phyloP scores from a whole-genome alignment of 2,888 invertebrate species.

The Protonemura montana region DNA sequence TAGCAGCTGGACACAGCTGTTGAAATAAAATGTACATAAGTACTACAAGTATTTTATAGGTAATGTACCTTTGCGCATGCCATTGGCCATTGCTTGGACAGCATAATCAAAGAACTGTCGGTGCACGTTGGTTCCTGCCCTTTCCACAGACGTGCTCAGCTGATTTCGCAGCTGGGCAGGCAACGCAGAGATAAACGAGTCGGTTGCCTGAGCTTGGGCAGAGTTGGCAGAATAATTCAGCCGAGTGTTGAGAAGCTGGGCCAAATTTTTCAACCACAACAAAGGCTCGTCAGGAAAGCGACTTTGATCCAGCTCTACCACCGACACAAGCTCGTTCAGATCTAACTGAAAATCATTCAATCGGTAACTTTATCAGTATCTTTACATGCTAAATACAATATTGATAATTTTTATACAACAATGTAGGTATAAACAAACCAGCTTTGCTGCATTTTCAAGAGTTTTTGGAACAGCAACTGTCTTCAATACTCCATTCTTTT shows the following conservation, averaged over 20 bases:
- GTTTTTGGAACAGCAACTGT: slow-evolving; percentile 71
- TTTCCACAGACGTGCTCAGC: slow-evolving; percentile 64
- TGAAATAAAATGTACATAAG: too few species aligned
- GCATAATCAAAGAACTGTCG: slow-evolving; percentile 76
- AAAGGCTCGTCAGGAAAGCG: slow-evolving; percentile 76
- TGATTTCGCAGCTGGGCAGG: slow-evolving; percentile 60
- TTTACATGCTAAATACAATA: background rate
- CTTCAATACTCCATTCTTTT: slow-evolving; percentile 63
- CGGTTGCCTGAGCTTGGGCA: slow-evolving; percentile 64
- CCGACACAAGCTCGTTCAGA: slow-evolving; percentile 46
- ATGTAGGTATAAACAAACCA: slow-evolving; percentile 59
- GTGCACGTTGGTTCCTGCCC: slow-evolving; percentile 69
- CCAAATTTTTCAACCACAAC: slow-evolving; percentile 75
- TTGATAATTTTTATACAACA: slow-evolving; percentile 40
- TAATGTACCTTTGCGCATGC: slow-evolving; percentile 76
- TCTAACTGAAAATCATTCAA: slow-evolving; percentile 48
- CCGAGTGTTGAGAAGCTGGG: slow-evolving; percentile 69
- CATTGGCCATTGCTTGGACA: slow-evolving; percentile 73
- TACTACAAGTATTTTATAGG: too few species aligned
- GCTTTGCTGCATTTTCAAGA: slow-evolving; percentile 69
- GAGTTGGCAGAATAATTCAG: slow-evolving; percentile 70
- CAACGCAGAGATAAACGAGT: slow-evolving; percentile 64
- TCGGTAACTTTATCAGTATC: slow-evolving; percentile 28
- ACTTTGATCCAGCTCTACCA: slow-evolving; percentile 65
- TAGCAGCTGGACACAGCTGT: too few species aligned